phyloP scores from a whole-genome alignment of 2,888 invertebrate genomes.

The Cremastobaeus sp. region DNA sequence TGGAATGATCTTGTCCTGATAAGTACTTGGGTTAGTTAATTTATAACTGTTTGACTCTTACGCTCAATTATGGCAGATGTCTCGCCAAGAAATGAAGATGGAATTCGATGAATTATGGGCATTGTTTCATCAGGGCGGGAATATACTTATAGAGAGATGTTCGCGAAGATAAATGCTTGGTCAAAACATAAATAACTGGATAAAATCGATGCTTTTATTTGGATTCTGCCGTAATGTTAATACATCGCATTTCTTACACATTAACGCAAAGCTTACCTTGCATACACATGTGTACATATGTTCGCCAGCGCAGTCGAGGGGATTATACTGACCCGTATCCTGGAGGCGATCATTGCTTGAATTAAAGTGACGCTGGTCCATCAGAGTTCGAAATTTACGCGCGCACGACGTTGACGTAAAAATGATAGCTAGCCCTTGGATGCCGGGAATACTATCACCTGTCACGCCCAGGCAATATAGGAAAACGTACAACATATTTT shows the following conservation, averaged over 20 bases:
- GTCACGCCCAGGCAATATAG: constrained; percentile 68
- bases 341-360: constrained; percentile 59
- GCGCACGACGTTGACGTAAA: constrained; percentile 62
- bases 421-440: constrained; percentile 63
- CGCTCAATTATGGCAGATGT: no score
- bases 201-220: constrained; percentile 53
- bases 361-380: constrained; percentile 55
- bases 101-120: constrained; percentile 25
- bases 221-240: constrained; percentile 49
- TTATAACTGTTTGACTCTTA: no score
- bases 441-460: constrained; percentile 68
- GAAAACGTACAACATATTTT: no score
- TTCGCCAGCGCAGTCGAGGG: constrained; percentile 58
- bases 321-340: constrained; percentile 59
- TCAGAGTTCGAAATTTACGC: constrained; percentile 62
- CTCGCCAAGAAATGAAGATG: no score
- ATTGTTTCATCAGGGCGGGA: constrained; percentile 40
- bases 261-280: constrained; percentile 35
- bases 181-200: constrained; percentile 53
- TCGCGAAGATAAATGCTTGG: constrained; percentile 9
- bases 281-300: constrained; percentile 43
- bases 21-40: no score
- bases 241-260: constrained; percentile 39
- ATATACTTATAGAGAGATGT: no score
- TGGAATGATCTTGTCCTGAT: no score